Percentiles rank a stretch among this genome's conserved stretches.
Evolutionary conservation across 1,140 invertebrate genomes (phyloP).

Genomic region (Brachystomella parvula): DNA sequence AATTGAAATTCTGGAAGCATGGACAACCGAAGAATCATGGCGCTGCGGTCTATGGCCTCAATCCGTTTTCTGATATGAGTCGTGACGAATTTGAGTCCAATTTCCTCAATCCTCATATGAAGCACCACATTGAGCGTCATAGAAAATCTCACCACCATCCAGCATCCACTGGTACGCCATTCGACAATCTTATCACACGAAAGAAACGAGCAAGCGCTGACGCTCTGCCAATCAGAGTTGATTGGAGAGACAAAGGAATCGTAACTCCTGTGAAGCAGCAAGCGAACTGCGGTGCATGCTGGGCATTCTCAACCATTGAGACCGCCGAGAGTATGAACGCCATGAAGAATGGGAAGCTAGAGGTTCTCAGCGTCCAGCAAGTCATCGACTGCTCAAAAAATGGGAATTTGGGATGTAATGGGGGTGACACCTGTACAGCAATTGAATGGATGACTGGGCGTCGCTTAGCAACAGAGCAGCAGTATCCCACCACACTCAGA

Average conservation of each 20-base stretch:
- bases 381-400: constrained; percentile 70
- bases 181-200: constrained; percentile 13
- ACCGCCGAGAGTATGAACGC: constrained; percentile 69
- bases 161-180: constrained; percentile 18
- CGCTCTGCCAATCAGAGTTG: constrained; percentile 39
- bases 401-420: constrained; percentile 66
- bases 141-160: constrained; percentile 34
- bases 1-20: constrained; percentile 1
- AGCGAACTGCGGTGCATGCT: constrained; percentile 72
- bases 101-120: constrained; percentile 45
- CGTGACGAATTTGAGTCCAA: constrained; percentile 57
- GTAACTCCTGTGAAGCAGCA: constrained; percentile 64
- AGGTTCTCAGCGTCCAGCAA: constrained; percentile 65
- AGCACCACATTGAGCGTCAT: constrained; percentile 36
- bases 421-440: constrained; percentile 71
- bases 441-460: constrained; percentile 60
- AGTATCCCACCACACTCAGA: constrained; percentile 59
- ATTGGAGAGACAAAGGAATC: constrained; percentile 59
- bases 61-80: constrained; percentile 64
- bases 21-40: constrained; percentile 35
- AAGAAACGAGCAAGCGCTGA: constrained; percentile 33
- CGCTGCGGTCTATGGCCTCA: constrained; percentile 50
- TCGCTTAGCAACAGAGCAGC: constrained; percentile 52
- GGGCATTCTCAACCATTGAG: constrained; percentile 74
- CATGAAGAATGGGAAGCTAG: constrained; percentile 54